Percentiles rank a stretch among this genome's conserved stretches.
Evolutionary conservation across 92 coral and sea anemone species (phyloP).

Genomic region (Diadumene lineata): DNA sequence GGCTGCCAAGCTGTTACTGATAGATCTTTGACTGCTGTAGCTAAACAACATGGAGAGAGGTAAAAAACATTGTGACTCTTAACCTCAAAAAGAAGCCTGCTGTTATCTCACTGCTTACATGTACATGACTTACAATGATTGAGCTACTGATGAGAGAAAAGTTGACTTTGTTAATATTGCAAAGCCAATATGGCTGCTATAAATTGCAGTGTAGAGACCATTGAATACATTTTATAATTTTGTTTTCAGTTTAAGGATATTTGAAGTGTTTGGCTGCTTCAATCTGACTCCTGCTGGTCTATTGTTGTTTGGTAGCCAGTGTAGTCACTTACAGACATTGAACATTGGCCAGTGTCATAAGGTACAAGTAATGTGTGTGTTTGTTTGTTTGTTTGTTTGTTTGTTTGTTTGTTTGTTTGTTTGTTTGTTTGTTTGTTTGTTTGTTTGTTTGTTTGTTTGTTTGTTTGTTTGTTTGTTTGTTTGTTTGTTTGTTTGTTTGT

Average conservation of each 20-base stretch:
- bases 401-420: neutral
- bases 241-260: no score
- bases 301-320: constrained; percentile 68
- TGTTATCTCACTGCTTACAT: no score
- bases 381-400: neutral
- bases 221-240: no score
- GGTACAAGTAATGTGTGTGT: constrained; percentile 34
- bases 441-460: neutral
- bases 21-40: constrained; percentile 71
- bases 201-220: no score
- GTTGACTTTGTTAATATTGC: no score
- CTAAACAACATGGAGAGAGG: constrained; percentile 87
- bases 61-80: constrained; percentile 34
- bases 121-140: no score
- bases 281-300: constrained; percentile 88
- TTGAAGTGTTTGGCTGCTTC: constrained; percentile 98
- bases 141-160: no score
- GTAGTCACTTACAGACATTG: constrained; percentile 79
- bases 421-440: neutral
- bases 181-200: no score
- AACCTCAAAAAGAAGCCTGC: no score
- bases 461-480: neutral
- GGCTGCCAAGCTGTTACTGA: constrained; percentile 96
- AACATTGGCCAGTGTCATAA: constrained; percentile 98
- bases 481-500: neutral